Percentiles rank a stretch among this genome's conserved stretches.
phyloP scores from a whole-genome alignment of 2,113 vertebrate species.

The Cairina moschata region DNA sequence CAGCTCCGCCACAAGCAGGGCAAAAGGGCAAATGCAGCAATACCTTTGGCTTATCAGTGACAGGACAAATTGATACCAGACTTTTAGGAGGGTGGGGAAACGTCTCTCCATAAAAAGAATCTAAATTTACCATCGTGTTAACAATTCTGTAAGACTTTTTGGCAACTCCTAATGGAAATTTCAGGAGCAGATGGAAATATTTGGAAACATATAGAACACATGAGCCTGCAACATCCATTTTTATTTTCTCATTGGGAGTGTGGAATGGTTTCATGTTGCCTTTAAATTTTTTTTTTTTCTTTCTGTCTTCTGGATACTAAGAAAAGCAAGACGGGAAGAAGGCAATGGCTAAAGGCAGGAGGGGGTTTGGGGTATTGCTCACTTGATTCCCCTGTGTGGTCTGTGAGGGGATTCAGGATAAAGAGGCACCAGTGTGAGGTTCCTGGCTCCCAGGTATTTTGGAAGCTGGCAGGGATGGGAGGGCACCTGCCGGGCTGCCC shows the following conservation, averaged over 20 bases:
- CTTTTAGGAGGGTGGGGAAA: constrained; percentile 64
- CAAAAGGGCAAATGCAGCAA: constrained; percentile 56
- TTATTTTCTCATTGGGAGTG: constrained; percentile 71
- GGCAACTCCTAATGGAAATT: constrained; percentile 78
- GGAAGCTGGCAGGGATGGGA: background rate
- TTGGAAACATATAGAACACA: constrained; percentile 76
- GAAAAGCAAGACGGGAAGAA: constrained; percentile 61
- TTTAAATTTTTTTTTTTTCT: constrained; percentile 27
- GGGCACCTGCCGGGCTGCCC: background rate
- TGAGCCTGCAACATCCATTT: constrained; percentile 73
- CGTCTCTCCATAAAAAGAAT: constrained; percentile 67
- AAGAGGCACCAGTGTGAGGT: background rate
- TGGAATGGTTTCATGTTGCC: constrained; percentile 56
- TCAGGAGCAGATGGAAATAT: constrained; percentile 81
- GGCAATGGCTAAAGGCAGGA: background rate
- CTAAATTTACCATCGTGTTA: constrained; percentile 74
- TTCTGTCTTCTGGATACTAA: constrained; percentile 56
- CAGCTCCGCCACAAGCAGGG: background rate
- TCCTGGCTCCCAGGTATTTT: background rate
- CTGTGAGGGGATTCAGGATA: background rate
- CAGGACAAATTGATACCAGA: constrained; percentile 66
- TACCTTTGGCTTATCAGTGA: constrained; percentile 70
- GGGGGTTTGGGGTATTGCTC: background rate
- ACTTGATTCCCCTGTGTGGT: constrained; percentile 43
- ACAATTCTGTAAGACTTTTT: constrained; percentile 76